These are phyloP conservation scores for Hapalemur alaotrensis DNA, from an alignment of 2,797 vertebrate species.

Conservation along the genomic window DNA sequence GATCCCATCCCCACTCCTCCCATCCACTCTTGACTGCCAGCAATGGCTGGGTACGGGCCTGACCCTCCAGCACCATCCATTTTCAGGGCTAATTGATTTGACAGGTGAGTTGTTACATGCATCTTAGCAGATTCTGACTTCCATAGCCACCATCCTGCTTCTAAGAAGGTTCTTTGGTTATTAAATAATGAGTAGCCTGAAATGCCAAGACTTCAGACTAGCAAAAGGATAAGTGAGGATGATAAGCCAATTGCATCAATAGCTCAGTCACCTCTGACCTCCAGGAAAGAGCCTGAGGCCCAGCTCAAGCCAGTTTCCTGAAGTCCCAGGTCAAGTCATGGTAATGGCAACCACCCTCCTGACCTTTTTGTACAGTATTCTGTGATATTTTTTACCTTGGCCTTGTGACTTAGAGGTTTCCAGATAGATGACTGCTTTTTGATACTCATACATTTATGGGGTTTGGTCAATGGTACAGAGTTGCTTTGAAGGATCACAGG, in stretches of 20 bases:
- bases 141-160: not conserved
- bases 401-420: not conserved
- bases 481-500: not conserved
- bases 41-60: not conserved
- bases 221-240: not conserved
- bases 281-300: not conserved
- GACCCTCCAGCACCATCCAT: not conserved
- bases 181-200: not conserved
- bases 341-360: not conserved
- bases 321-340: not conserved
- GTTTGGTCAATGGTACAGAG: not conserved
- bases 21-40: not conserved
- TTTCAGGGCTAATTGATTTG: not conserved
- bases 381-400: not conserved
- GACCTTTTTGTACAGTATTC: not conserved
- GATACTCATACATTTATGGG: not conserved
- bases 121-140: not conserved
- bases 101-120: not conserved
- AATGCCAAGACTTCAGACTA: not conserved
- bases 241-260: not conserved
- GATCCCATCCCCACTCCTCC: not conserved
- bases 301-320: not conserved
- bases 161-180: not conserved
- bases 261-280: not conserved
- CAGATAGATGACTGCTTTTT: not conserved